phyloP scores from a whole-genome alignment of 1,140 invertebrate genomes.

The Microplitis demolitor region DNA sequence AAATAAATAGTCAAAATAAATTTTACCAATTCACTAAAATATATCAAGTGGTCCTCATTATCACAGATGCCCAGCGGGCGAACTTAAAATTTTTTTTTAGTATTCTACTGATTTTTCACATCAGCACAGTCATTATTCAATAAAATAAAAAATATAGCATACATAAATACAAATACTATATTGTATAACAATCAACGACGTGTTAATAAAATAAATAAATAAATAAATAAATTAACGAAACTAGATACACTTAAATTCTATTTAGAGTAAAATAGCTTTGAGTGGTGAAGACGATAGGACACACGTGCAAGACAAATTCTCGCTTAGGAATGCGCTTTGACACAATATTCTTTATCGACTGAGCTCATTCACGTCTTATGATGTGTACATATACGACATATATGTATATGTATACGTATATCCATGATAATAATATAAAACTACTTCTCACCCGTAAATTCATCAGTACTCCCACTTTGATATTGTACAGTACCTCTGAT shows the following conservation, averaged over 20 bases:
- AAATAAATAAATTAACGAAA: neutral
- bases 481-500: too few relatives aligned
- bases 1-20: neutral
- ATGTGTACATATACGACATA: neutral
- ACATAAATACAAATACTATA: neutral
- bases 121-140: neutral
- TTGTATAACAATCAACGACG: neutral
- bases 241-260: slow-evolving; percentile 1
- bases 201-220: neutral
- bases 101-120: neutral
- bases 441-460: neutral
- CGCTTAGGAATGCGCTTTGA: neutral
- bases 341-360: slow-evolving; percentile 15
- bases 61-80: too few relatives aligned
- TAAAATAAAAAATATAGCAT: neutral
- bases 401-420: neutral
- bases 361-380: neutral
- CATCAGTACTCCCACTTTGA: neutral
- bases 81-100: neutral
- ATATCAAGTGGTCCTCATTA: too few relatives aligned
- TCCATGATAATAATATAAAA: neutral
- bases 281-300: neutral
- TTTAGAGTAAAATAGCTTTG: slow-evolving; percentile 5
- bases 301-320: slow-evolving; percentile 7
- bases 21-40: neutral